These are phyloP conservation scores for Clarias laeviceps DNA, from an alignment of 2,797 vertebrate genomes.

Conservation along the genomic window DNA sequence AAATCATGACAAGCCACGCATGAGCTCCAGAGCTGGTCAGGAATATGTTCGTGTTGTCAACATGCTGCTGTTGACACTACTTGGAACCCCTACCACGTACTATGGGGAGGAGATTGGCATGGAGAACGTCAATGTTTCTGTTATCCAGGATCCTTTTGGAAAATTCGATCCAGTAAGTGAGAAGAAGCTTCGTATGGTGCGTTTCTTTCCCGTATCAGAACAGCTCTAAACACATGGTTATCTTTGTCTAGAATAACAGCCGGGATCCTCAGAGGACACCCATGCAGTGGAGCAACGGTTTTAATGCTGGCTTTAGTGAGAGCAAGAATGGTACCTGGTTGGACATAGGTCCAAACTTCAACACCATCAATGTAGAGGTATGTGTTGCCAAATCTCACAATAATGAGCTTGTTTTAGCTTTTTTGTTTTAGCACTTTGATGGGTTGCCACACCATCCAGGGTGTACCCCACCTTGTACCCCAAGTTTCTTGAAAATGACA, in stretches of 20 bases:
- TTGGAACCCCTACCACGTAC: constrained; percentile 92
- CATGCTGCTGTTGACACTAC: constrained; percentile 93
- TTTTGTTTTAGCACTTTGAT: background rate
- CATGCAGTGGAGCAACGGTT: constrained; percentile 88
- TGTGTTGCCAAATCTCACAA: background rate
- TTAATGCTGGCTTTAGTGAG: constrained; percentile 85
- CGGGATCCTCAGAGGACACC: constrained; percentile 86
- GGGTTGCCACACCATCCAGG: too few species aligned
- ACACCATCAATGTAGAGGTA: constrained; percentile 86
- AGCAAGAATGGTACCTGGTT: constrained; percentile 82
- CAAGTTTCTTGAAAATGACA: too few species aligned
- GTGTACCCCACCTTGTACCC: too few species aligned
- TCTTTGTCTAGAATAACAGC: constrained; percentile 73
- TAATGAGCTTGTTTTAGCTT: background rate
- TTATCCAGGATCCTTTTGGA: constrained; percentile 72
- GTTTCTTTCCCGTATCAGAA: background rate
- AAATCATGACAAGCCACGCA: constrained; percentile 82
- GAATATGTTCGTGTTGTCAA: constrained; percentile 81
- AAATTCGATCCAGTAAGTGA: constrained; percentile 70
- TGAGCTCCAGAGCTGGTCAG: constrained; percentile 81
- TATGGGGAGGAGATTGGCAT: constrained; percentile 99
- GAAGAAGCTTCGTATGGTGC: background rate
- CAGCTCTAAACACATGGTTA: background rate
- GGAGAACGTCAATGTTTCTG: constrained; percentile 77
- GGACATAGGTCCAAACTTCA: constrained; percentile 79